Base-by-base conservation (phyloP, 1,140 invertebrate genomes). In the Mycetomoellerius zeteki region DNA sequence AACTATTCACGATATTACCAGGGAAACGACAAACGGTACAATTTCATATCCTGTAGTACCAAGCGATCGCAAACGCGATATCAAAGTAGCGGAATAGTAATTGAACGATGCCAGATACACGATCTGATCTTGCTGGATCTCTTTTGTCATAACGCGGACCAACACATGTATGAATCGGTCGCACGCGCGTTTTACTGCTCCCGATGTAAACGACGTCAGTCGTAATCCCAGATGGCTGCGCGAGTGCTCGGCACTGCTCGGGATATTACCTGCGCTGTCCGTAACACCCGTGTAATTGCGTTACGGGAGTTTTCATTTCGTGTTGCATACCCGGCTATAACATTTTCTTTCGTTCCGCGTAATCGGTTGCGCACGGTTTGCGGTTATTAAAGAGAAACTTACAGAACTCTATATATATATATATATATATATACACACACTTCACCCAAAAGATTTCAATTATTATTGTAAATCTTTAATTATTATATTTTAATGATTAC, bases 141-240 rank as follows among this genome's bases (percentile, higher is more conserved):
- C 52, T 56, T 81, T 54, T 30, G n/a, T 58, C 52, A 85, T 37
- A 75, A 77, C 60, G 43, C 71, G 65, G 37, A 64, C 62, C 37
- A 52, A 58, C 78, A 71, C 58, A 37, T 54, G 27, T 37, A 56
- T 5, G 30, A 37, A 54, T 52, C 82, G 60, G 37, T 30, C 43
- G 56, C 60, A 16, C 54, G n/a, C 43, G n/a, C n/a, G 58, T 73
- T 88, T 89, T 78, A 78, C 12, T 21, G 71, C 50, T 30, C 67
- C 7, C 56, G 71, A 78, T 72, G 50, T 76, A 89, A 88, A 89
- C 87, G 75, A 75, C 67, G 54, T 16, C 54, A 69, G 73, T 56
- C 80, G 50, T 27, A 88, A 88, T 85, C 58, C 30, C 27, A 69
- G 81, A 80, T 78, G 72, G 67, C 47, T 60, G 54, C 52, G 60